Conservation (phyloP, 1,140 invertebrate genomes). For the Vanessa tameamea region DNA sequence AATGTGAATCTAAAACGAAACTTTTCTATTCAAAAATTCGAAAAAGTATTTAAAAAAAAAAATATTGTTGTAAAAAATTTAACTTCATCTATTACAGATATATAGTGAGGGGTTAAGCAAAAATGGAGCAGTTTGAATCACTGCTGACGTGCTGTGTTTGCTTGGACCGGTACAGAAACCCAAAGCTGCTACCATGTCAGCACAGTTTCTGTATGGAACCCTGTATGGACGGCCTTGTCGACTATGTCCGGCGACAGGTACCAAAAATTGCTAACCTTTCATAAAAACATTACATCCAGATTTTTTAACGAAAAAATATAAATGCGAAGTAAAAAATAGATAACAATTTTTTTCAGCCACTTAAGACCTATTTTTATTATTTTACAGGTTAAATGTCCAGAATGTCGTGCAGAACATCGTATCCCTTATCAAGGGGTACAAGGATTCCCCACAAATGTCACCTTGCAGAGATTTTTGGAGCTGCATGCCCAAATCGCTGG, state of each 20-base stretch:
- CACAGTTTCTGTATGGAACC: constrained; percentile 99
- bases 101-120: constrained; percentile 62
- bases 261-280: background rate
- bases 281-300: background rate
- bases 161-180: constrained; percentile 97
- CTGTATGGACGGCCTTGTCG: constrained; percentile 97
- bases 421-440: constrained; percentile 98
- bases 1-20: too few species aligned
- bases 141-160: constrained; percentile 98
- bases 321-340: background rate
- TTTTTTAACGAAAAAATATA: background rate
- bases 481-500: constrained; percentile 96
- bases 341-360: background rate
- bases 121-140: constrained; percentile 98
- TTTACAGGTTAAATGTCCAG: constrained; percentile 96
- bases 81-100: constrained; percentile 57
- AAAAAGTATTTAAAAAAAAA: too few species aligned
- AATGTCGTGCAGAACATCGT: constrained; percentile 98
- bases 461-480: constrained; percentile 96
- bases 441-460: constrained; percentile 97
- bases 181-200: constrained; percentile 98
- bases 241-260: constrained; percentile 93
- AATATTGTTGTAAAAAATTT: background rate
- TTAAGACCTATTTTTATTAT: constrained; percentile 25
- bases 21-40: too few species aligned